Percentiles rank a stretch among this genome's conserved stretches.
These are phyloP conservation scores for Plectropomus leopardus DNA, from an alignment of 2,113 vertebrate genomes.

Conservation along the genomic window DNA sequence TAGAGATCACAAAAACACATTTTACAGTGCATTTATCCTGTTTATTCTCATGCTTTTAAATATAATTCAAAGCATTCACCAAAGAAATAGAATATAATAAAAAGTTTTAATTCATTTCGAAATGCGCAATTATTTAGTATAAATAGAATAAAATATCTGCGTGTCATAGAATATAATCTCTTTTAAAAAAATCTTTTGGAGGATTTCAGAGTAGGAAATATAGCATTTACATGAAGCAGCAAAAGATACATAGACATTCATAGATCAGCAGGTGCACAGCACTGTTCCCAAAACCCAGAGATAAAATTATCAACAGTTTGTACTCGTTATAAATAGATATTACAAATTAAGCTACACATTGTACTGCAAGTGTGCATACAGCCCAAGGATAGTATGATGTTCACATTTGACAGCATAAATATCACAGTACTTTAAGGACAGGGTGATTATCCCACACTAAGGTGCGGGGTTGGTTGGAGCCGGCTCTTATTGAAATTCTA, in stretches of 20 bases:
- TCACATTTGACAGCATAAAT: conserved; percentile 33
- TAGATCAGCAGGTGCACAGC: conserved; percentile 58
- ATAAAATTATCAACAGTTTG: conserved; percentile 30
- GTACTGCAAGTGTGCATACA: conserved; percentile 48
- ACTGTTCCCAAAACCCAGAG: conserved; percentile 71
- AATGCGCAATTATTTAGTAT: conserved; percentile 58
- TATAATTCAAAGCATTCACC: conserved; percentile 48
- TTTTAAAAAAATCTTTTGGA: conserved; percentile 49
- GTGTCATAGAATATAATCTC: conserved; percentile 67
- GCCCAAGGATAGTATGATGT: conserved; percentile 5
- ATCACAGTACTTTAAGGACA: conserved; percentile 53
- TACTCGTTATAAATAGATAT: conserved; percentile 65
- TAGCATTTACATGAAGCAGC: conserved; percentile 54
- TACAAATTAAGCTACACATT: conserved; percentile 54
- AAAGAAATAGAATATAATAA: conserved; percentile 36
- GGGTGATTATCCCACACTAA: conserved; percentile 59
- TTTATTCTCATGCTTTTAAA: conserved; percentile 64
- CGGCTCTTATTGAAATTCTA: conserved; percentile 12
- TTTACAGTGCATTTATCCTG: conserved; percentile 16
- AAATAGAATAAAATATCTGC: conserved; percentile 78
- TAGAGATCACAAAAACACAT: conserved; percentile 2
- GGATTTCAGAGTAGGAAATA: conserved; percentile 63
- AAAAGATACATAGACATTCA: conserved; percentile 48
- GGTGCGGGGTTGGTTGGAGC: conserved; percentile 43
- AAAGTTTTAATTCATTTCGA: conserved; percentile 52